phyloP scores from a whole-genome alignment of 2,113 vertebrate species.

The Larimichthys crocea region DNA sequence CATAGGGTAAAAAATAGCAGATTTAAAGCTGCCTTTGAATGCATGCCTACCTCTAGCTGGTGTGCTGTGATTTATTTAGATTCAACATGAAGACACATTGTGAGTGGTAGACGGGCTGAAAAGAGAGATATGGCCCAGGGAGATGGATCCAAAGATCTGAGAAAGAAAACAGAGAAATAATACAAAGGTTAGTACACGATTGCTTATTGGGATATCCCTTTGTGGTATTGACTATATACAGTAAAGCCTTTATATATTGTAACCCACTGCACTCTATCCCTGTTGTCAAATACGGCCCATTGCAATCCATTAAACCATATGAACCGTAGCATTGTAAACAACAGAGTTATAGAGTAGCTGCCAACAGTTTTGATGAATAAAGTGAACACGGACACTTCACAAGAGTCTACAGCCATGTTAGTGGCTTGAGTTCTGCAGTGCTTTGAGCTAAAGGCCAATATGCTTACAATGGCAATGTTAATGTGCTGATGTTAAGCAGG shows the following conservation, averaged over 20 bases:
- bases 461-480: too few species aligned
- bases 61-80: conserved; percentile 54
- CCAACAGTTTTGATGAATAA: background rate
- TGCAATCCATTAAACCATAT: background rate
- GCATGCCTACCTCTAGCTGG: conserved; percentile 69
- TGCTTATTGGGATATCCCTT: background rate
- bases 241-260: background rate
- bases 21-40: background rate
- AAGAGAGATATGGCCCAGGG: conserved; percentile 1
- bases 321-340: background rate
- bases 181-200: conserved; percentile 12
- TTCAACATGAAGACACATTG: conserved; percentile 71
- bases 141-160: conserved; percentile 56
- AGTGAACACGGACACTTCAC: background rate
- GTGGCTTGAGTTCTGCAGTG: too few species aligned
- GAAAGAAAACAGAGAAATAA: conserved; percentile 37
- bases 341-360: background rate
- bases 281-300: too few species aligned
- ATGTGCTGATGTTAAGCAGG: too few species aligned
- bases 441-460: too few species aligned
- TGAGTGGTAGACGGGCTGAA: conserved; percentile 29
- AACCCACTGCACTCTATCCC: background rate
- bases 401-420: background rate
- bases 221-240: background rate
- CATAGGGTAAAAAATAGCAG: background rate